phyloP scores from a whole-genome alignment of 1,140 invertebrate species.

The Agrilus planipennis region DNA sequence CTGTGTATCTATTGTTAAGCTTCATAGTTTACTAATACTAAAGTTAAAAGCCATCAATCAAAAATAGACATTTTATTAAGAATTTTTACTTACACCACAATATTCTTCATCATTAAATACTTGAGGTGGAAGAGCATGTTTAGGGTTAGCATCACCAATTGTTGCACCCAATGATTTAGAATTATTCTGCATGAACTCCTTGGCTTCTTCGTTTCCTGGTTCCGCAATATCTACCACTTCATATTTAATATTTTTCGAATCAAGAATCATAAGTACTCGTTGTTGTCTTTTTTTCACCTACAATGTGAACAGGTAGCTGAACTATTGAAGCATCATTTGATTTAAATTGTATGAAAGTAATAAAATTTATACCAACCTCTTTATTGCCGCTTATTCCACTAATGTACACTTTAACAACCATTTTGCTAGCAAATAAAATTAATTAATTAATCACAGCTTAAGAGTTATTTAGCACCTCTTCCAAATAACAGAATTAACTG shows the following conservation, averaged over 20 bases:
- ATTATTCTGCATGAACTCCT: constrained; percentile 87
- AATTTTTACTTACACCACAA: constrained; percentile 63
- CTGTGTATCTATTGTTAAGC: too few relatives aligned
- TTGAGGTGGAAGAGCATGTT: constrained; percentile 70
- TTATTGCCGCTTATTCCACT: constrained; percentile 84
- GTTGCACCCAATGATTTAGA: constrained; percentile 64
- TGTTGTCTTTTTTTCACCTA: constrained; percentile 92
- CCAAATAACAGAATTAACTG: too few relatives aligned
- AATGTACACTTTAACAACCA: constrained; percentile 82
- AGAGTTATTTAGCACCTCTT: too few relatives aligned
- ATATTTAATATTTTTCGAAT: constrained; percentile 79
- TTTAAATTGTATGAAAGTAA: constrained; percentile 5
- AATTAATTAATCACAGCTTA: too few relatives aligned
- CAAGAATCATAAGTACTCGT: constrained; percentile 80
- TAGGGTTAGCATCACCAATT: constrained; percentile 43
- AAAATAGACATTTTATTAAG: constrained; percentile 5
- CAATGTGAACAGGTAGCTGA: constrained; percentile 12
- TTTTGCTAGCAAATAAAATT: constrained; percentile 34
- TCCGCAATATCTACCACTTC: constrained; percentile 87
- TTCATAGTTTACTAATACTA: too few relatives aligned
- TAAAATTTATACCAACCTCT: constrained; percentile 52
- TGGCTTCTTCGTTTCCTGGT: constrained; percentile 73
- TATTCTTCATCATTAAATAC: constrained; percentile 88
- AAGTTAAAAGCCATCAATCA: constrained; percentile 8
- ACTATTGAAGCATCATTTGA: constrained; percentile 9